Percentiles rank a stretch among this genome's conserved stretches.
phyloP scores from a whole-genome alignment of 2,888 invertebrate genomes.

The Conops quadrifasciatus region DNA sequence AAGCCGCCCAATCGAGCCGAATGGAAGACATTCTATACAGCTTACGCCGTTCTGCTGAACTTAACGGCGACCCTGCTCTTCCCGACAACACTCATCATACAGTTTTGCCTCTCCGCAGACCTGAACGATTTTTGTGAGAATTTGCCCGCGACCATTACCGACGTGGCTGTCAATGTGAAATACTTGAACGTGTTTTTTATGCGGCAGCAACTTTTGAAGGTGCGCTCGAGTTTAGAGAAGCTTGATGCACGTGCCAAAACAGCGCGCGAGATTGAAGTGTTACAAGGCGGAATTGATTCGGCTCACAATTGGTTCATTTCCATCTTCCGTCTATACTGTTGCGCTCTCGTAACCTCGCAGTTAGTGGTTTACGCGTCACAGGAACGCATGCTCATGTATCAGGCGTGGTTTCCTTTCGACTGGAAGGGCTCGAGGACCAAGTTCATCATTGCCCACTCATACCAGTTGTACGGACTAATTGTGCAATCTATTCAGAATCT shows the following conservation, averaged over 20 bases:
- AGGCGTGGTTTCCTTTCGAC: conserved; percentile 57
- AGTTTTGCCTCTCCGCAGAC: conserved; percentile 45
- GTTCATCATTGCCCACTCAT: conserved; percentile 45
- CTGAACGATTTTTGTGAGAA: conserved; percentile 51
- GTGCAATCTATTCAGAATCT: conserved; percentile 43
- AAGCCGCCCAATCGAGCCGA: conserved; percentile 43
- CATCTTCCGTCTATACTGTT: conserved; percentile 34
- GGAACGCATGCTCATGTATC: conserved; percentile 48
- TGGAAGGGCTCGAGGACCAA: conserved; percentile 47
- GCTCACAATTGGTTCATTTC: conserved; percentile 41
- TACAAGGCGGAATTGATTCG: conserved; percentile 41
- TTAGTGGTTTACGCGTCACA: conserved; percentile 43
- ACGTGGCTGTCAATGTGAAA: conserved; percentile 50
- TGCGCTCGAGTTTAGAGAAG: conserved; percentile 45
- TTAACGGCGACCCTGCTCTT: conserved; percentile 40
- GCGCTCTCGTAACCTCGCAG: conserved; percentile 39
- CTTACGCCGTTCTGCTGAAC: conserved; percentile 48
- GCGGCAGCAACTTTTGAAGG: conserved; percentile 43
- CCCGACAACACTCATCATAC: conserved; percentile 45
- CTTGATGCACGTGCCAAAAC: conserved; percentile 50
- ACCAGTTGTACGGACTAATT: conserved; percentile 42
- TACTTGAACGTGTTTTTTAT: conserved; percentile 46
- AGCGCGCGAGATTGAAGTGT: conserved; percentile 43
- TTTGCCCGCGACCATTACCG: conserved; percentile 47
- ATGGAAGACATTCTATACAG: conserved; percentile 47